Percentiles rank a stretch among this genome's conserved stretches.
These are phyloP conservation scores for Stenopsyche tienmushanensis DNA, from an alignment of 1,140 invertebrate genomes.

Conservation along the genomic window DNA sequence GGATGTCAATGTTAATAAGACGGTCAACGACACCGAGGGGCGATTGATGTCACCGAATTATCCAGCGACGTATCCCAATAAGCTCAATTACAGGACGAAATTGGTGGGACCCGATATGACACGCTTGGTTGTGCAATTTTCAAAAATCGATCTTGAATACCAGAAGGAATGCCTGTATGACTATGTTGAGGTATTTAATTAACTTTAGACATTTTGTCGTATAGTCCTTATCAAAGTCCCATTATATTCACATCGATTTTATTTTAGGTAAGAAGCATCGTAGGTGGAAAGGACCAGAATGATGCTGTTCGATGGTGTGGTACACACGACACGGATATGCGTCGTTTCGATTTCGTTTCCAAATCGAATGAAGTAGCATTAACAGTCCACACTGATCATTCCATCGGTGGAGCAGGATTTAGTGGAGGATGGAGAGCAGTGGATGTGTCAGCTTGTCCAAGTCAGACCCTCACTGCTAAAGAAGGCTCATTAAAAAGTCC, in stretches of 20 bases:
- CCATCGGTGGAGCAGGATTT: conserved; percentile 65
- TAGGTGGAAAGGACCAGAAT: conserved; percentile 43
- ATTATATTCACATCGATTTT: too few species aligned
- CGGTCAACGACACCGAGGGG: conserved; percentile 50
- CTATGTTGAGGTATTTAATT: conserved; percentile 61
- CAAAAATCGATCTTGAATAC: conserved; percentile 67
- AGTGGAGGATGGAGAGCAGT: conserved; percentile 66
- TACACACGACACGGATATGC: conserved; percentile 56
- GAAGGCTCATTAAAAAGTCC: conserved; percentile 62
- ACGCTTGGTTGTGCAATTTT: conserved; percentile 66
- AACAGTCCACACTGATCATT: conserved; percentile 71
- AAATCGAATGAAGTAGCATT: conserved; percentile 59
- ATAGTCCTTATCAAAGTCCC: too few species aligned
- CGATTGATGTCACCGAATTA: conserved; percentile 63
- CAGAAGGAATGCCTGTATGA: conserved; percentile 78
- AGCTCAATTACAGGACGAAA: conserved; percentile 65
- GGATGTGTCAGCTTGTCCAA: conserved; percentile 65
- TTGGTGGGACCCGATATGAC: conserved; percentile 61
- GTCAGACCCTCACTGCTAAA: conserved; percentile 62
- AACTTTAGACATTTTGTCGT: too few species aligned
- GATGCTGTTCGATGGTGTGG: conserved; percentile 59
- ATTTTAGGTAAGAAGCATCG: conserved; percentile 28
- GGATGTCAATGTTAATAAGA: conserved; percentile 48
- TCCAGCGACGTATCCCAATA: conserved; percentile 66
- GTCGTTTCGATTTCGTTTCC: conserved; percentile 63